phyloP scores from a whole-genome alignment of 2,113 vertebrate species.

The Zeus faber region DNA sequence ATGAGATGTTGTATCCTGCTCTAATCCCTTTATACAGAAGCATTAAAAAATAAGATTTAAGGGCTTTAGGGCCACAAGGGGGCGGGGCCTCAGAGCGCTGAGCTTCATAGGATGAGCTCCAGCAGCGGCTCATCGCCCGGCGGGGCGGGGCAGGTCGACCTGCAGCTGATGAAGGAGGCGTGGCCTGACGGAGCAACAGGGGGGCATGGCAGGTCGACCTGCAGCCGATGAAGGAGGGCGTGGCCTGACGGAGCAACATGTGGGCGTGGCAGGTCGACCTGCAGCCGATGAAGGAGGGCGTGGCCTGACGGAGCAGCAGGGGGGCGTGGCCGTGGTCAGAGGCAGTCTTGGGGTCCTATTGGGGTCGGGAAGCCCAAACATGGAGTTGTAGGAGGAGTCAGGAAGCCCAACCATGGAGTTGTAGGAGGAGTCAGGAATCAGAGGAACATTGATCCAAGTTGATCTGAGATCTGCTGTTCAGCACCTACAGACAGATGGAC shows the following conservation, averaged over 20 bases:
- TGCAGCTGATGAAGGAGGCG: no score
- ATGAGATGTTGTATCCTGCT: constrained; percentile 18
- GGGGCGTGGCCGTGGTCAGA: constrained; percentile 64
- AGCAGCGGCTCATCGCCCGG: constrained; percentile 75
- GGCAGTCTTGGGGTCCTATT: constrained; percentile 40
- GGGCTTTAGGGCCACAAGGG: no score
- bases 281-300: constrained; percentile 76
- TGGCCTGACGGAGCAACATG: no score
- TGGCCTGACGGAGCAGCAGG: constrained; percentile 67
- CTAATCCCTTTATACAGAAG: constrained; percentile 18
- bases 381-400: constrained; percentile 77
- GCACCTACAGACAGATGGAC: no score
- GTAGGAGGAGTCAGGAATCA: constrained; percentile 73
- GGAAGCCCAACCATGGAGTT: constrained; percentile 76
- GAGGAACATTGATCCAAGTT: no score
- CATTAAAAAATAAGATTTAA: constrained; percentile 15
- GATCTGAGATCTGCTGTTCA: no score
- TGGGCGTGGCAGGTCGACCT: no score
- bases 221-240: no score
- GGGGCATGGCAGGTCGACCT: no score
- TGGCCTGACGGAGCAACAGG: no score
- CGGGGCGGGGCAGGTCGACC: constrained; percentile 77
- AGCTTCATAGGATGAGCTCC: constrained; percentile 81
- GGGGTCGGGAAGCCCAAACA: constrained; percentile 73
- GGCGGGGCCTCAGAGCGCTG: no score